These are phyloP conservation scores for Harpalus rufipes DNA, from an alignment of 2,888 invertebrate species.

Conservation along the genomic window DNA sequence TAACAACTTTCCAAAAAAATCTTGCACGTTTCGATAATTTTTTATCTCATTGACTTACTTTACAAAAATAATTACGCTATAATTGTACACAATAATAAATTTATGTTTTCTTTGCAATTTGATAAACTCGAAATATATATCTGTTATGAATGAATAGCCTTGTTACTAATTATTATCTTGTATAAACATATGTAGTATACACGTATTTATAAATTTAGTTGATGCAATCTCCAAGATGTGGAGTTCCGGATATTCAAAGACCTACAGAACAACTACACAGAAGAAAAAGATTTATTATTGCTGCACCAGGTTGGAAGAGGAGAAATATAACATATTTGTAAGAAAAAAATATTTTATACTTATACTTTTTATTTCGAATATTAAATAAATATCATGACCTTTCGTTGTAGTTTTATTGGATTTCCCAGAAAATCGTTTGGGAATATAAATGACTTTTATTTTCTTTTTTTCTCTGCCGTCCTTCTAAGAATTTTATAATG, in stretches of 20 bases:
- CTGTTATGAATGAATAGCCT: slow-evolving; percentile 33
- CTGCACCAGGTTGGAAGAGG: slow-evolving; percentile 85
- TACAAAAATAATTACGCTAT: slow-evolving; percentile 26
- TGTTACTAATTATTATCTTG: slow-evolving; percentile 43
- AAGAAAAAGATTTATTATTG: slow-evolving; percentile 81
- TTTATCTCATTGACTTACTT: slow-evolving; percentile 46
- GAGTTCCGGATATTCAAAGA: slow-evolving; percentile 83
- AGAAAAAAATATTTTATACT: slow-evolving; percentile 72
- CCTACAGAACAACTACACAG: slow-evolving; percentile 72
- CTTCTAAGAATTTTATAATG: neutral
- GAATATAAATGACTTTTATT: neutral
- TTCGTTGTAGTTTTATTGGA: slow-evolving; percentile 36
- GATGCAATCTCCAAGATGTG: slow-evolving; percentile 84
- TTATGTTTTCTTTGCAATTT: slow-evolving; percentile 30
- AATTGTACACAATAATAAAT: slow-evolving; percentile 25
- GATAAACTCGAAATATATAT: slow-evolving; percentile 16
- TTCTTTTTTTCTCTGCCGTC: neutral
- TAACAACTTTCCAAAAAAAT: slow-evolving; percentile 16
- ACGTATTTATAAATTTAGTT: slow-evolving; percentile 77
- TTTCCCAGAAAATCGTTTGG: slow-evolving; percentile 26
- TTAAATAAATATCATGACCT: slow-evolving; percentile 13
- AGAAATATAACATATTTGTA: slow-evolving; percentile 84
- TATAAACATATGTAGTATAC: slow-evolving; percentile 19
- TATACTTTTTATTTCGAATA: slow-evolving; percentile 8
- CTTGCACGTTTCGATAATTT: neutral